Base-by-base conservation (phyloP, 1,140 invertebrate genomes). In the Drosophila pseudoananassae region DNA sequence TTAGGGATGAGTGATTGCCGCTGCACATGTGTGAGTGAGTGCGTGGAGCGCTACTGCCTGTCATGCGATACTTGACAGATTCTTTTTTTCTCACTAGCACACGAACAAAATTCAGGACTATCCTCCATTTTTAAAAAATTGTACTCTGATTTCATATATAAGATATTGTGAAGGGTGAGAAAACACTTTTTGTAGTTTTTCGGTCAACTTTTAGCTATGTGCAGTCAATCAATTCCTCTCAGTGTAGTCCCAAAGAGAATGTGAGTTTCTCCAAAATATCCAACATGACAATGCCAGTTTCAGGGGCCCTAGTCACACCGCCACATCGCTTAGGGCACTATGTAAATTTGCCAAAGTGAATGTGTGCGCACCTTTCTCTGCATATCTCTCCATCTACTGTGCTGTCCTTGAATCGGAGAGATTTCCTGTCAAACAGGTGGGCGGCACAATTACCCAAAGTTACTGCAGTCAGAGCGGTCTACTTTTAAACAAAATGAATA, bases 41-140 rank as follows among this genome's bases (percentile, higher is more conserved):
- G 59, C 46, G 45, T 55, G 52, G 50, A 59, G 20, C 31, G 25
- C 54, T 73, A 40, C 68, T 53, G 31, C 33, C 64, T 58, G 78
- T 78, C 78, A 82, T 82, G 51, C 71, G 79, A 82, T 78, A 83
- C 79, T 83, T 82, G 79, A 83, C 78, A 74, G 74, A 69, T 78
- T 60, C 73, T 64, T 72, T 82, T 81, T 70, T 43, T 14, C 52
- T 54, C 14, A 29, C 56, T 15, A 17, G 0, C 0, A 15, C 29
- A 46, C 20, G 7, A 12, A 2, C 5, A 36, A 36, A 5, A 38
- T 2, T 4, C 2, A 1, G 1, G 1, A 52, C 2, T 25, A 10
- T 33, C 8, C 31, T 12, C 1, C 9, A 12, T 33, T 10, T 33
- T 33, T 33, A n/a, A 10, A 14, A 40, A 6, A 4, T 15, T 40